Conservation (phyloP, 2,888 invertebrate genomes). For the Rambutsinella grinnellia region DNA sequence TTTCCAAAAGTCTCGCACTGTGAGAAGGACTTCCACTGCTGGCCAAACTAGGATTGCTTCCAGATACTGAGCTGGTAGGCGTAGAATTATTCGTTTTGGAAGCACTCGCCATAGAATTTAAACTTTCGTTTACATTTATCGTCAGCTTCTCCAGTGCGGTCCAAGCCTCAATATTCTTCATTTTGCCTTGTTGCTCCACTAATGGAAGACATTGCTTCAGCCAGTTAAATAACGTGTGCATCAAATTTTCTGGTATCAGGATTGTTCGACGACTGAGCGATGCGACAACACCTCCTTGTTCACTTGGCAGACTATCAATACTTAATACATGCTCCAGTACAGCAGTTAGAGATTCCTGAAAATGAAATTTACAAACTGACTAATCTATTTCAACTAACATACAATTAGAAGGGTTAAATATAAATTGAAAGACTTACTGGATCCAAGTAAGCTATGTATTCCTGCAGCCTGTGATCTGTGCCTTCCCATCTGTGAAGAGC, state of each 20-base stretch:
- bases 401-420: too few relatives aligned
- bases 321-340: conserved; percentile 63
- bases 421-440: conserved; percentile 56
- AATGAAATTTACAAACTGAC: too few relatives aligned
- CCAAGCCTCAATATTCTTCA: conserved; percentile 65
- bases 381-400: too few relatives aligned
- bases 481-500: conserved; percentile 88
- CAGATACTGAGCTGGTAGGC: conserved; percentile 37
- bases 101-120: conserved; percentile 5
- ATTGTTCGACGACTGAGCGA: conserved; percentile 60
- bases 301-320: conserved; percentile 62
- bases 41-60: conserved; percentile 49
- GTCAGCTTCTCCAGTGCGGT: conserved; percentile 59
- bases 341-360: conserved; percentile 59
- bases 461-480: conserved; percentile 79
- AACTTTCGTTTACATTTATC: conserved; percentile 57
- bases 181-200: conserved; percentile 62
- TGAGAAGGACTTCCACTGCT: conserved; percentile 57
- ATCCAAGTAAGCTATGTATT: conserved; percentile 69
- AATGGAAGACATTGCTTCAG: conserved; percentile 63
- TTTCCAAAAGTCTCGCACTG: conserved; percentile 57
- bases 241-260: conserved; percentile 64
- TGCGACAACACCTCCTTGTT: conserved; percentile 57
- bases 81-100: conserved; percentile 12
- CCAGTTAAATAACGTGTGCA: conserved; percentile 61